Evolutionary conservation across 1,140 invertebrate genomes (phyloP).

Genomic region (Drosophila kohkoa): DNA sequence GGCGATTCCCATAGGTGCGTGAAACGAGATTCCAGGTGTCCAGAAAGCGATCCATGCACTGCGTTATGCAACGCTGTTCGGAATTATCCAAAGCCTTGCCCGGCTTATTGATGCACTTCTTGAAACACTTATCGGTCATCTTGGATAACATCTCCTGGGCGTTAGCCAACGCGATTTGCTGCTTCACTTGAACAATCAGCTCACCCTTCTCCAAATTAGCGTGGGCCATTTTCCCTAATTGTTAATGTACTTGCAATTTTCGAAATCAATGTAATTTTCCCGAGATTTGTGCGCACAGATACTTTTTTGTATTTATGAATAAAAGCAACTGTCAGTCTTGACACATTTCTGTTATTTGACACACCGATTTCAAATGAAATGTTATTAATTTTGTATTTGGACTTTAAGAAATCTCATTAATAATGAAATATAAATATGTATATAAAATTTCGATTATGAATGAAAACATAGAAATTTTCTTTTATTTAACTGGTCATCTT

Average conservation of each 20-base stretch:
- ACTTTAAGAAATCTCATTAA: no score
- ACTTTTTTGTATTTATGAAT: background rate
- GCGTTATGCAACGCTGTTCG: constrained; percentile 98
- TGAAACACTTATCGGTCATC: constrained; percentile 99
- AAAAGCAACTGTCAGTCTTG: background rate
- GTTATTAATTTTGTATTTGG: no score
- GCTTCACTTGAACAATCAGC: constrained; percentile 97
- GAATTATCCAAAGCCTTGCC: constrained; percentile 95
- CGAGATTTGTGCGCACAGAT: background rate
- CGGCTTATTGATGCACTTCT: constrained; percentile 96
- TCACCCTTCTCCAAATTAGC: constrained; percentile 90
- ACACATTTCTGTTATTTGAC: background rate
- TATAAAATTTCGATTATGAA: no score
- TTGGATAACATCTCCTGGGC: constrained; percentile 97
- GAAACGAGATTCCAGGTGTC: constrained; percentile 96
- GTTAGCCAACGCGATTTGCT: constrained; percentile 97
- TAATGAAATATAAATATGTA: no score
- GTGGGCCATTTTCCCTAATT: constrained; percentile 38
- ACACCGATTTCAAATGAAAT: background rate
- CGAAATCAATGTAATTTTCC: constrained; percentile 2
- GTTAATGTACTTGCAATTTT: constrained; percentile 34
- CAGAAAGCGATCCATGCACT: constrained; percentile 99
- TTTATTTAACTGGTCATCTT: no score
- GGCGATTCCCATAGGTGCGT: constrained; percentile 92
- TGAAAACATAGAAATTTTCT: no score